Evolutionary conservation across 1,140 invertebrate species (phyloP), one percentile per base, ranked within the genome.

Genomic region (Eriosoma lanigerum): DNA sequence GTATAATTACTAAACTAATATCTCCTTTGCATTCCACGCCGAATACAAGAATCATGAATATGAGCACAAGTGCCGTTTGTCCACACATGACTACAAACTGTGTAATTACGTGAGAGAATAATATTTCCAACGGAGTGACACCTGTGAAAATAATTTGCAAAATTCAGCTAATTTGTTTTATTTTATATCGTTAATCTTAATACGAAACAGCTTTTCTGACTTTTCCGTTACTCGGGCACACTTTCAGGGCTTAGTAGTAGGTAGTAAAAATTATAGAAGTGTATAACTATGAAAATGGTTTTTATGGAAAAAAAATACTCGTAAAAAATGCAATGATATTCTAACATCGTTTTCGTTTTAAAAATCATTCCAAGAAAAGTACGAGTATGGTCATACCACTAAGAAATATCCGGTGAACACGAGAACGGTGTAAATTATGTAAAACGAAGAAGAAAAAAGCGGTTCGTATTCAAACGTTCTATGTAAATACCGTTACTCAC

Each of bases 81-180:
- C 94, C 90, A 9, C 91, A 85, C 92, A 98, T 94, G 5, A 97
- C 92, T 0, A 93, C 86, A 85, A 97, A 94, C 85, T 98, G 95
- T 0, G 95, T 94, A 4, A 93, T 88, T 1, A 96, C 91, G 86
- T 95, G 94, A 13, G 92, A 92, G 56, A 94, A 90, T 38, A 96
- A 88, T 60, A 96, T 91, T 86, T 96, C 94, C 4, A 88, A 84
- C 9, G 88, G 86, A 32, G 86, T 88, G 3, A 88, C 87, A 82
- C 88, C 87, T 81, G 86, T 6, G 81, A 82, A 38, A 52, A 62
- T 50, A 13, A 78, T 12, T 56, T 19, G 29, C 3, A 15, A 9
- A 15, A 21, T n/a, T 54, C 3, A n/a, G 10, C 1, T 54, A 3
- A 44, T 54, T 56, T 38, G 8, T 38, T 38, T 8, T 38, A 6